phyloP scores from a whole-genome alignment of 2,888 invertebrate species.

The Oxystoma pomonae region DNA sequence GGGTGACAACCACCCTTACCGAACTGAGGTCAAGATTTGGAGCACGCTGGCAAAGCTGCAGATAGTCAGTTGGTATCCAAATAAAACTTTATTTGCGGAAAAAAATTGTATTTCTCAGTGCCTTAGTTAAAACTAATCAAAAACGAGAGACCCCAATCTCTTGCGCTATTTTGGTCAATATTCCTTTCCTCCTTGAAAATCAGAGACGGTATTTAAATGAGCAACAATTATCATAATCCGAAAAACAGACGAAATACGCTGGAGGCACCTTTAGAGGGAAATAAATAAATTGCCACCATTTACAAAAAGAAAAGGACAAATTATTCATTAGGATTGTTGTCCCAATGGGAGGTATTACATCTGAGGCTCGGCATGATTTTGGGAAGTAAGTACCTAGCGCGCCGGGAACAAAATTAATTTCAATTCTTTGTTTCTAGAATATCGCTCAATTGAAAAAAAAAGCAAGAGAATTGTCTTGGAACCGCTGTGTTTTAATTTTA shows the following conservation, averaged over 20 bases:
- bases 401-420: not conserved
- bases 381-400: not conserved
- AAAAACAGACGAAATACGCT: not conserved
- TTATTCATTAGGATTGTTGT: conserved; percentile 12
- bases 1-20: too few species aligned
- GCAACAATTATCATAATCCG: not conserved
- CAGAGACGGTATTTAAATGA: not conserved
- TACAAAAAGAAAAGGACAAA: conserved; percentile 21
- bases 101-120: too few species aligned
- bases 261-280: conserved; percentile 6
- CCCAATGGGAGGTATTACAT: not conserved
- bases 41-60: too few species aligned
- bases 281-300: conserved; percentile 24
- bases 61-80: too few species aligned
- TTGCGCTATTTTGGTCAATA: too few species aligned
- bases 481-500: too few species aligned
- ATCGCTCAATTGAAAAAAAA: not conserved
- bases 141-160: too few species aligned
- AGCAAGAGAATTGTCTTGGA: not conserved
- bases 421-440: not conserved
- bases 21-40: too few species aligned
- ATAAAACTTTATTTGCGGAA: too few species aligned
- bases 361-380: not conserved
- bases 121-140: too few species aligned
- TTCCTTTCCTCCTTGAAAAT: not conserved